Conservation (phyloP, 2,888 invertebrate species). For the Phortica okadai region DNA sequence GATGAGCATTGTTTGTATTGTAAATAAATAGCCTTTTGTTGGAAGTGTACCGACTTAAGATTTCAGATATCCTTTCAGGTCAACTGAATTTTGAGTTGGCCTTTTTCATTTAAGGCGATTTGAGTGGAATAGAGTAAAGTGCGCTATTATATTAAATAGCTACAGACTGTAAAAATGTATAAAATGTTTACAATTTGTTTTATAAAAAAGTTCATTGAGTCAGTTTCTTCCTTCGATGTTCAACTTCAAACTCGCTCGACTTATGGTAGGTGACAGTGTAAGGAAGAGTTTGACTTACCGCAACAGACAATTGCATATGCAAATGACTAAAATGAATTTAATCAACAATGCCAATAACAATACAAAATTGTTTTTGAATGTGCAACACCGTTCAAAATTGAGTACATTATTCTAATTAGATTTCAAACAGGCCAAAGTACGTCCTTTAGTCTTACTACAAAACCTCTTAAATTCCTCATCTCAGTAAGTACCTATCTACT, state of each 20-base stretch:
- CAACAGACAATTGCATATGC: slow-evolving; percentile 63
- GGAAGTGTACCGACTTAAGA: no score
- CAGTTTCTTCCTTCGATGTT: not conserved
- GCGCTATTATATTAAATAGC: no score
- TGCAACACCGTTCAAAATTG: slow-evolving; percentile 13
- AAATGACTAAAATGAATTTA: slow-evolving; percentile 68
- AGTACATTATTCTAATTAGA: slow-evolving; percentile 68
- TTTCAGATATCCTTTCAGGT: no score
- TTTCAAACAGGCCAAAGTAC: slow-evolving; percentile 45
- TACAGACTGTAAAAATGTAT: no score
- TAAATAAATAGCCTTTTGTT: no score
- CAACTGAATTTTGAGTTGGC: no score
- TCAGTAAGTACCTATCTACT: not conserved
- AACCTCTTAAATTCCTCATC: not conserved
- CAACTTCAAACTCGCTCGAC: not conserved
- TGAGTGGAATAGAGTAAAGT: no score
- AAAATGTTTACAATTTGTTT: no score
- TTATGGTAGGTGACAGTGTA: not conserved
- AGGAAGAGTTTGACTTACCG: not conserved
- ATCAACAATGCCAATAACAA: slow-evolving; percentile 61
- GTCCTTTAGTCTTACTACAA: not conserved
- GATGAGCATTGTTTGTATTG: not conserved
- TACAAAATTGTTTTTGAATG: slow-evolving; percentile 14
- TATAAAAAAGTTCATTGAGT: not conserved
- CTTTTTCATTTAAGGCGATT: no score